Evolutionary conservation across 2,797 vertebrate genomes (phyloP).

Genomic region (Malurus leucopterus): DNA sequence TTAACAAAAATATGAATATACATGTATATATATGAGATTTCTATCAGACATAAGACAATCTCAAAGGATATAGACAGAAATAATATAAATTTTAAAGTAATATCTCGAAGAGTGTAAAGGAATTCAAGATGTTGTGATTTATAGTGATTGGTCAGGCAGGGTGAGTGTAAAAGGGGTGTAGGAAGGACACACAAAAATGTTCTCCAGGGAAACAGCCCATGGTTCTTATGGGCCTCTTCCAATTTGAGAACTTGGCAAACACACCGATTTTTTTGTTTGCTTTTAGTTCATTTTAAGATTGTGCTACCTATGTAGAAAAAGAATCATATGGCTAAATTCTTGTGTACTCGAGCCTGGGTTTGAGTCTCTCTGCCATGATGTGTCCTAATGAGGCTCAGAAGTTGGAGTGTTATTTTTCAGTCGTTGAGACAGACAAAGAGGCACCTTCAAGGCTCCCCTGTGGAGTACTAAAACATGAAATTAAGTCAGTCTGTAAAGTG

Average conservation of each 20-base stretch:
- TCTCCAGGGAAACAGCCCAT: background rate
- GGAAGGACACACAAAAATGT: background rate
- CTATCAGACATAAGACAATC: background rate
- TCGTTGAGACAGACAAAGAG: background rate
- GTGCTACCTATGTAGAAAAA: background rate
- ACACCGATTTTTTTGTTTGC: background rate
- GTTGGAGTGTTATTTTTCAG: background rate
- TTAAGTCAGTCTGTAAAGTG: background rate
- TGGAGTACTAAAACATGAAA: background rate
- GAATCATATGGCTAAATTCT: background rate
- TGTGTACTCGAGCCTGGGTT: background rate
- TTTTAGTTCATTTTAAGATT: background rate
- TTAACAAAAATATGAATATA: background rate
- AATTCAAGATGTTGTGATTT: background rate
- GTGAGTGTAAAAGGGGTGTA: background rate
- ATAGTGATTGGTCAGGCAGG: background rate
- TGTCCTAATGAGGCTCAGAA: background rate
- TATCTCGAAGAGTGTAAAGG: background rate
- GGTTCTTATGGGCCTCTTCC: background rate
- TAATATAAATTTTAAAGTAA: background rate
- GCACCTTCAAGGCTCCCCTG: background rate
- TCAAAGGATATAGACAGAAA: background rate
- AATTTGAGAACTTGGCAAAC: background rate
- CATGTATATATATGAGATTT: background rate
- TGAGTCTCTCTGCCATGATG: background rate